Evolutionary conservation across 2,888 invertebrate genomes (phyloP).

Genomic region (Beris chalybata): DNA sequence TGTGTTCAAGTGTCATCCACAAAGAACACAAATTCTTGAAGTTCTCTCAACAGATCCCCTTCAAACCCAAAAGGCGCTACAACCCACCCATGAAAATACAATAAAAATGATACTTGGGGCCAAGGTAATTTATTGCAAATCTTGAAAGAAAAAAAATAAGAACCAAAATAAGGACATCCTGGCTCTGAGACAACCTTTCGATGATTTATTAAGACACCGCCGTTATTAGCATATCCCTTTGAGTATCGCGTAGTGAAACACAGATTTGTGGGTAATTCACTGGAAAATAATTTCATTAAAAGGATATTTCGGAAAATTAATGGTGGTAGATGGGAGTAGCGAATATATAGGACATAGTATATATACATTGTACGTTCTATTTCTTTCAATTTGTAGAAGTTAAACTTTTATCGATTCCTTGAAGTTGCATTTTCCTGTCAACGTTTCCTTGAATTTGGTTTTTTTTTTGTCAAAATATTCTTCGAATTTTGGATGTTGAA

Average conservation of each 20-base stretch:
- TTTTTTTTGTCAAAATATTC: too few relatives aligned
- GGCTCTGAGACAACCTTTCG: constrained; percentile 4
- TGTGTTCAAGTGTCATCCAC: too few relatives aligned
- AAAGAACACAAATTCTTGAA: too few relatives aligned
- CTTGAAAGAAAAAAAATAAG: not conserved
- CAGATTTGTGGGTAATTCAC: constrained; percentile 34
- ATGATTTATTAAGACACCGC: constrained; percentile 36
- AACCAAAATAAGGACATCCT: not conserved
- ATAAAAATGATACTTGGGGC: not conserved
- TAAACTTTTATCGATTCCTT: too few relatives aligned
- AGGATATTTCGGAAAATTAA: constrained; percentile 1
- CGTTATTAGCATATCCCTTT: constrained; percentile 35
- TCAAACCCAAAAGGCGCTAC: not conserved
- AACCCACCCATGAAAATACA: not conserved
- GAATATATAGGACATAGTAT: too few relatives aligned
- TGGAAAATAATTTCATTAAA: constrained; percentile 37
- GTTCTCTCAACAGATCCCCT: too few relatives aligned
- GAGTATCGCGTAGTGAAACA: not conserved
- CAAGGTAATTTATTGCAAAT: not conserved
- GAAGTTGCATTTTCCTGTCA: too few relatives aligned
- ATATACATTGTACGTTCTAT: too few relatives aligned
- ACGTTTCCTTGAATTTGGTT: too few relatives aligned
- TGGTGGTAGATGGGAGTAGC: too few relatives aligned
- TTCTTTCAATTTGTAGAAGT: too few relatives aligned
- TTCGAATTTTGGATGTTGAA: too few relatives aligned